Percentiles rank a stretch among this genome's conserved stretches.
Conservation (phyloP, 2,888 invertebrate species). For the Pristionchus fissidentatus region DNA sequence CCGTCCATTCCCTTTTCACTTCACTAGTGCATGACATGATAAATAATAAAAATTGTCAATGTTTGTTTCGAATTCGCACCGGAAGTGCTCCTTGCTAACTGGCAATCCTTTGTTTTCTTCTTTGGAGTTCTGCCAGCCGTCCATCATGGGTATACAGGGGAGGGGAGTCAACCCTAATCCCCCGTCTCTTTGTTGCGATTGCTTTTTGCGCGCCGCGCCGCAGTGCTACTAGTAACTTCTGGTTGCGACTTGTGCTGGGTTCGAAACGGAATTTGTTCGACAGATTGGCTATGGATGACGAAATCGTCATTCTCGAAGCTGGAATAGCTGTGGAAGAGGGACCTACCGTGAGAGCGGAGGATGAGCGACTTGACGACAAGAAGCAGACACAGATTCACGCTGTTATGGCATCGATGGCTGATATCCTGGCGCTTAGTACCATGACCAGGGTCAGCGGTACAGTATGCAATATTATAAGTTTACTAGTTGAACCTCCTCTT, state of each 20-base stretch:
- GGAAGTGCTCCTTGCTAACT: no score
- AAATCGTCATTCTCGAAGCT: constrained; percentile 9
- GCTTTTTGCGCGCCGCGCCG: no score
- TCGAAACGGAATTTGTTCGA: not conserved
- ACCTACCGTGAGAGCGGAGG: not conserved
- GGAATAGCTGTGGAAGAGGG: not conserved
- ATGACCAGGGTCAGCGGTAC: no score
- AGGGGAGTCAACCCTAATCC: not conserved
- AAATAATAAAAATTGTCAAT: no score
- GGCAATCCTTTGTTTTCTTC: no score
- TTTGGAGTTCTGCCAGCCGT: no score
- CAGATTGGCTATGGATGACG: constrained; percentile 10
- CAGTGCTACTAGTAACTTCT: not conserved
- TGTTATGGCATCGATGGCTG: not conserved
- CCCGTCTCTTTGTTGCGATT: constrained; percentile 1
- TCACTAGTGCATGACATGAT: no score
- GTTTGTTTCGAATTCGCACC: no score
- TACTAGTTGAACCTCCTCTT: no score
- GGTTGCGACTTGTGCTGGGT: not conserved
- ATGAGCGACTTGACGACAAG: not conserved
- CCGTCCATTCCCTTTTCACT: no score
- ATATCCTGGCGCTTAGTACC: no score
- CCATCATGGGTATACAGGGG: not conserved
- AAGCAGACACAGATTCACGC: no score
- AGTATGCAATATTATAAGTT: not conserved